Base-by-base conservation (phyloP, 2,113 vertebrate species). In the Sphaerodactylus townsendi region DNA sequence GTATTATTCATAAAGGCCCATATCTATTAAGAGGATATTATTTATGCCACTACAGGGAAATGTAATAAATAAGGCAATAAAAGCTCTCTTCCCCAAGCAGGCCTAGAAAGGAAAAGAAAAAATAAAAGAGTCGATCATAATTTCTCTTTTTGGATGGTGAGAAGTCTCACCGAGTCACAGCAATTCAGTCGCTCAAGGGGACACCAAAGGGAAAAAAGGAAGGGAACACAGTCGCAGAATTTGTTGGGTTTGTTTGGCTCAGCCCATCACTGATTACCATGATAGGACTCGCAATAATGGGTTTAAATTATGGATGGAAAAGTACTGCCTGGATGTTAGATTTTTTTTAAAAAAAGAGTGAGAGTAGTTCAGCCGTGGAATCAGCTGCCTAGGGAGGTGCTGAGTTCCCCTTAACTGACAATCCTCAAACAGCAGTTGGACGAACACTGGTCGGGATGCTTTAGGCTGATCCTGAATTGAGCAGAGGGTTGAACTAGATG, bases 1-100 rank as follows among this genome's bases (percentile, higher is more conserved):
- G 39, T 92, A 94, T 94, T 95, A 95, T 95, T 95, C 89, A 94
- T 93, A 92, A 62, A 92, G 87, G 87, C 86, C 86, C 77, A 30
- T 92, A 95, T 93, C 92, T 94, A 89, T 94, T 95, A 90, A 77
- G 66, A 92, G 93, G 90, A 92, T 69, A 88, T 71, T 92, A 95
- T 94, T 95, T 92, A 91, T 88, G 66, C 90, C 86, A 82, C 88
- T 81, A 33, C 33, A 13, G 15, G 92, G 95, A 96, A 93, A 93
- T 44, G 77, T 86, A 92, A 95, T 92, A 94, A 93, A 91, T 88
- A 90, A 92, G 70, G 89, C 39, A 91, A 88, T 89, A 88, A 62
- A 62, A 84, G 66, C 7, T 19, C 84, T 90, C 87, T 83, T 85
- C 87, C 83, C 74, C 83, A 56, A 83, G 39, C 35, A 71, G 80